phyloP scores from a whole-genome alignment of 2,888 invertebrate species.

The Drosophila niveifrons region DNA sequence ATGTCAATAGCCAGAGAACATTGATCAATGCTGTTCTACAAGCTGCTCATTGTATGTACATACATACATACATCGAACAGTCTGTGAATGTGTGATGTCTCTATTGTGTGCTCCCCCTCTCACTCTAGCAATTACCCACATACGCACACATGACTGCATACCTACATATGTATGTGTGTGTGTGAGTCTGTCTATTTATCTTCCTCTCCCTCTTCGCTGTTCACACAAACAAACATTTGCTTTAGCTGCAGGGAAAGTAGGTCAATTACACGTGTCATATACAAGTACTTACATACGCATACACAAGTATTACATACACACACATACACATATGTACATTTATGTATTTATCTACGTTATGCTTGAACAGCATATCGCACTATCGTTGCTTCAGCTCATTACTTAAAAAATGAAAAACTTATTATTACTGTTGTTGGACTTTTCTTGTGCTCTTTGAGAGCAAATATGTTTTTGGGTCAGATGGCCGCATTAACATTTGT shows the following conservation, averaged over 20 bases:
- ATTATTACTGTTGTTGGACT: conserved; percentile 23
- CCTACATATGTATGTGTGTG: conserved; percentile 5
- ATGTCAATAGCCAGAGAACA: conserved; percentile 53
- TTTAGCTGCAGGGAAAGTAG: conserved; percentile 80
- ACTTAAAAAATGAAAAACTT: conserved; percentile 43
- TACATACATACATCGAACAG: neutral
- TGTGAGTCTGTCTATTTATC: conserved; percentile 8
- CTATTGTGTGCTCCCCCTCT: conserved; percentile 3
- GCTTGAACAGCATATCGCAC: conserved; percentile 48
- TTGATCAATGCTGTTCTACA: conserved; percentile 45
- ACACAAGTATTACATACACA: conserved; percentile 15
- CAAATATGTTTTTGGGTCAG: conserved; percentile 61
- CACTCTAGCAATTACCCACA: conserved; percentile 11
- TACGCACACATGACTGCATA: neutral
- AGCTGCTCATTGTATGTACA: conserved; percentile 1
- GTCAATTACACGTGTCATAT: conserved; percentile 83
- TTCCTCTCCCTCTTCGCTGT: conserved; percentile 5
- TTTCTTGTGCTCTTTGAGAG: conserved; percentile 26
- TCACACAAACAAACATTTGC: conserved; percentile 31
- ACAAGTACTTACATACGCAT: conserved; percentile 36
- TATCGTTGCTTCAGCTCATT: conserved; percentile 28
- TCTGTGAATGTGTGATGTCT: neutral
- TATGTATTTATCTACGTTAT: conserved; percentile 37
- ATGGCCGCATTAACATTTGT: conserved; percentile 59
- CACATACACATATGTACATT: neutral